Evolutionary conservation across 2,888 invertebrate species (phyloP).

Genomic region (Calliphora vomitoria): DNA sequence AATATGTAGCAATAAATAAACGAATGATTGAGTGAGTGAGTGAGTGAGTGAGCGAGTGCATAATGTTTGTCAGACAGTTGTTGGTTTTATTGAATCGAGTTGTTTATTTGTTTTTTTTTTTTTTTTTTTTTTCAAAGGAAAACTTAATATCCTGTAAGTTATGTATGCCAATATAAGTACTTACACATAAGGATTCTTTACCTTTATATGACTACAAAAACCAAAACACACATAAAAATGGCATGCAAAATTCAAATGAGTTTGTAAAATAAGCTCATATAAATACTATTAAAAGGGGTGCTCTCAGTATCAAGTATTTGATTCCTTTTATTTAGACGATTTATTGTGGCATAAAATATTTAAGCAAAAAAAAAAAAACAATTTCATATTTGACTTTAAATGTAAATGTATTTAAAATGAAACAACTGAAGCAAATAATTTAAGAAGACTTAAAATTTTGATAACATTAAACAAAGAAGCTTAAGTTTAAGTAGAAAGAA

Average conservation of each 20-base stretch:
- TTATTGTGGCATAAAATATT: not conserved
- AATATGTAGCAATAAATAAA: not conserved
- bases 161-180: not conserved
- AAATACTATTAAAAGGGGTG: not conserved
- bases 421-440: no score
- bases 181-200: not conserved
- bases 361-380: not conserved
- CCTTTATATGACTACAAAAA: not conserved
- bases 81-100: not conserved
- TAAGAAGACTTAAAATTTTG: no score
- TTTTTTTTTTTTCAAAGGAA: no score
- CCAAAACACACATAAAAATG: not conserved
- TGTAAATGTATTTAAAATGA: no score
- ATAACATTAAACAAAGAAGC: no score
- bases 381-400: not conserved
- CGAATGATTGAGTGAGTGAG: not conserved
- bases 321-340: no score
- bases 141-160: not conserved
- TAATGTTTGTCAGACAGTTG: not conserved
- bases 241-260: not conserved
- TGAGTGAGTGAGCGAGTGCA: not conserved
- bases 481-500: no score
- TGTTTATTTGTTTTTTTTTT: constrained; percentile 7
- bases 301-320: no score
- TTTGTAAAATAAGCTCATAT: not conserved